Evolutionary conservation across 92 coral and sea anemone species (phyloP).

Genomic region (Epizoanthus scotinus): DNA sequence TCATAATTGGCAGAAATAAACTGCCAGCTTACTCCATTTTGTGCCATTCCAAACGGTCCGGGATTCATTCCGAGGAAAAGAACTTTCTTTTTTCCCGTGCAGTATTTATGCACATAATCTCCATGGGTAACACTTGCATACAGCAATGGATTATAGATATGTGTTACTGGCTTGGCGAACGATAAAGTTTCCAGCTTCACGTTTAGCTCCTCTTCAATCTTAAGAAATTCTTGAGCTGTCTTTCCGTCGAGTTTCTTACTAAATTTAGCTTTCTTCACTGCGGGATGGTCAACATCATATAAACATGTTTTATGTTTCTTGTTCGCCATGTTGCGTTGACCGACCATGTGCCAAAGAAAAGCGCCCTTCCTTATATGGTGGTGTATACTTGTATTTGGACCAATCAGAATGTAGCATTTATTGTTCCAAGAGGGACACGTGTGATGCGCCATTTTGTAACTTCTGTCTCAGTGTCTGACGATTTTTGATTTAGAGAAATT

Average conservation of each 20-base stretch:
- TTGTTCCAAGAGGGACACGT: constrained; percentile 40
- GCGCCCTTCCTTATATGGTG: constrained; percentile 6
- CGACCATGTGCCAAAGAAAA: no score
- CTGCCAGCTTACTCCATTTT: constrained; percentile 75
- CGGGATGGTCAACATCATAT: background rate
- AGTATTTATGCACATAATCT: constrained; percentile 66
- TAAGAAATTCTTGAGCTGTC: constrained; percentile 49
- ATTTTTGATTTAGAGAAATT: no score
- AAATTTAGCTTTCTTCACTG: constrained; percentile 16
- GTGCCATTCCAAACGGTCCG: constrained; percentile 97
- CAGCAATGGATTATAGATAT: constrained; percentile 75
- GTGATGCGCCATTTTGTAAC: background rate
- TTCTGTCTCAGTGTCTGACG: no score
- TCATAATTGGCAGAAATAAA: no score
- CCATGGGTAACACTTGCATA: constrained; percentile 71
- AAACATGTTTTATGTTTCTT: constrained; percentile 5
- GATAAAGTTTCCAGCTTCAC: constrained; percentile 38
- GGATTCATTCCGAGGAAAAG: constrained; percentile 90
- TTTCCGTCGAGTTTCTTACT: constrained; percentile 6
- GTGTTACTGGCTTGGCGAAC: constrained; percentile 57
- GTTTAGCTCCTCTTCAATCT: constrained; percentile 55
- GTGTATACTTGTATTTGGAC: background rate
- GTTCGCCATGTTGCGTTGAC: constrained; percentile 15
- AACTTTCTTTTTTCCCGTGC: constrained; percentile 63
- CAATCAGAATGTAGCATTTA: constrained; percentile 29